Conservation (phyloP, 2,888 invertebrate genomes). For the Allygus modestus region DNA sequence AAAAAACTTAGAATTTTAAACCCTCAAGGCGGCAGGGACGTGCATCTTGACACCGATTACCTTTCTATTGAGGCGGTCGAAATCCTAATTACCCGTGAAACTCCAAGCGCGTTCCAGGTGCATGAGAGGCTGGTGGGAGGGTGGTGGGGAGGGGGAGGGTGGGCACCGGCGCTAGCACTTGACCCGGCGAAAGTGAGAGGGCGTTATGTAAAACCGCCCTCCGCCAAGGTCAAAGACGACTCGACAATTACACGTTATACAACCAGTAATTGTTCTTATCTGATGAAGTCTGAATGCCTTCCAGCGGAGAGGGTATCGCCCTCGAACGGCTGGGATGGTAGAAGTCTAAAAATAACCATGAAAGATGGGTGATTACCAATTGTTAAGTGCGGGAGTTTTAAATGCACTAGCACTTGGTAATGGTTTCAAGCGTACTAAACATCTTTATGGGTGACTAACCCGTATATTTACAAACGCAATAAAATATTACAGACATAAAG, state of each 20-base stretch:
- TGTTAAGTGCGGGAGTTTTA: too few species aligned
- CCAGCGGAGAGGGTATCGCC: too few species aligned
- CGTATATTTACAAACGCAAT: too few species aligned
- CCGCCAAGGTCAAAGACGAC: slow-evolving; percentile 23
- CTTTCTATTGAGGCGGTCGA: background rate
- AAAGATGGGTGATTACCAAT: too few species aligned
- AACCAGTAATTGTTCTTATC: slow-evolving; percentile 22
- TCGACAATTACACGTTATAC: slow-evolving; percentile 14
- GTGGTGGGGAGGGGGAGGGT: background rate
- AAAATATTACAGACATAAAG: too few species aligned
- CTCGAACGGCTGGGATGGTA: too few species aligned
- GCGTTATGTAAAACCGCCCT: background rate
- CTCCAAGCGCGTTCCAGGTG: background rate
- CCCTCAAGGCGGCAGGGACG: too few species aligned
- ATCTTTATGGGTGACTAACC: too few species aligned
- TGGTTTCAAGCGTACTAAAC: too few species aligned
- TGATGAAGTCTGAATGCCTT: background rate
- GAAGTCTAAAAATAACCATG: too few species aligned
- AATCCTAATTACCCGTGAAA: slow-evolving; percentile 9
- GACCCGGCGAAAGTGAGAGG: slow-evolving; percentile 1
- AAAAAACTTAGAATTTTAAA: too few species aligned
- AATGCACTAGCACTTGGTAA: too few species aligned
- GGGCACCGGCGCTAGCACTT: background rate
- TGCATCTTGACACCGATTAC: background rate
- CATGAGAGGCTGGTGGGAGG: background rate